Evolutionary conservation across 2,888 invertebrate genomes (phyloP).

Genomic region (Orthosia incerta): DNA sequence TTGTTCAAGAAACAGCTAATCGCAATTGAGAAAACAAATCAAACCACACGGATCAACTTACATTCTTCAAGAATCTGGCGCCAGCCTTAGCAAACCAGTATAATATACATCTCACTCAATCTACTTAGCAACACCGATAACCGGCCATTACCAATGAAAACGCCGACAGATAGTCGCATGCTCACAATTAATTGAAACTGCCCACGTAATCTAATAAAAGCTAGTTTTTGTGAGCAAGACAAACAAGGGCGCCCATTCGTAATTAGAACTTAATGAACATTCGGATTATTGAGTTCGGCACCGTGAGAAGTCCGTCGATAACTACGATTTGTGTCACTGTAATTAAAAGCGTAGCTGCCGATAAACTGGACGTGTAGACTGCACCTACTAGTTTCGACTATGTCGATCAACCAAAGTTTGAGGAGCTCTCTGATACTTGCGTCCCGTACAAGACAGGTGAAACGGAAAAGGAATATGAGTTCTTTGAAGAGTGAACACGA

Average conservation of each 20-base stretch:
- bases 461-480: conserved; percentile 71
- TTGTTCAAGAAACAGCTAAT: conserved; percentile 52
- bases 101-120: conserved; percentile 86
- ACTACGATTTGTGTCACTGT: conserved; percentile 90
- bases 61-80: conserved; percentile 76
- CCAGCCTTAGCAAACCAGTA: conserved; percentile 79
- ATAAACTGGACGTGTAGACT: conserved; percentile 86
- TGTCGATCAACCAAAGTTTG: conserved; percentile 79
- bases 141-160: conserved; percentile 87
- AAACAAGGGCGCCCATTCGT: conserved; percentile 90
- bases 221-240: conserved; percentile 90
- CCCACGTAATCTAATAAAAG: conserved; percentile 91
- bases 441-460: conserved; percentile 56
- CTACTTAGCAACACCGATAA: conserved; percentile 89
- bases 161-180: conserved; percentile 87
- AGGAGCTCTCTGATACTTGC: conserved; percentile 74
- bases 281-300: conserved; percentile 88
- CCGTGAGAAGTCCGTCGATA: conserved; percentile 90
- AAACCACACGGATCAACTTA: conserved; percentile 68
- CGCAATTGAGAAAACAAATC: conserved; percentile 68
- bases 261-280: conserved; percentile 91
- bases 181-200: conserved; percentile 90
- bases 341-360: conserved; percentile 90
- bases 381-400: conserved; percentile 86
- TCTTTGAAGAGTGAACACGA: conserved; percentile 79